These are phyloP conservation scores for Drosophila paramelanica DNA, from an alignment of 2,888 invertebrate species.

Conservation along the genomic window DNA sequence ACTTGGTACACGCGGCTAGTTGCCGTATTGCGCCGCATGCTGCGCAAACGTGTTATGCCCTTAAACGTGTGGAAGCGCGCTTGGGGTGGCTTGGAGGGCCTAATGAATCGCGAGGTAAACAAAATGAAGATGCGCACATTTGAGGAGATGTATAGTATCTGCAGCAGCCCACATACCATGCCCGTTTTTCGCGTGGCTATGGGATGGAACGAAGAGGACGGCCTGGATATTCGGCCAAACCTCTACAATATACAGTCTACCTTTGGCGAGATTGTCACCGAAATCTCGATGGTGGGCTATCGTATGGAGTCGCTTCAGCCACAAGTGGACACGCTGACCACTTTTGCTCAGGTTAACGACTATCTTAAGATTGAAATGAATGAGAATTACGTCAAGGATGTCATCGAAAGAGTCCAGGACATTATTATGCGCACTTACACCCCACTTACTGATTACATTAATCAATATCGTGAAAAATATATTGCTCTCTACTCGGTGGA, in stretches of 20 bases:
- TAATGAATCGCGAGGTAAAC: slow-evolving; percentile 88
- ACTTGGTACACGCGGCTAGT: slow-evolving; percentile 85
- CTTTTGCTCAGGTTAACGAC: slow-evolving; percentile 73
- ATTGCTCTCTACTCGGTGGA: slow-evolving; percentile 86
- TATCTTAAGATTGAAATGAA: slow-evolving; percentile 87
- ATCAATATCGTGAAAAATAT: slow-evolving; percentile 86
- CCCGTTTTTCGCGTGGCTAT: slow-evolving; percentile 88
- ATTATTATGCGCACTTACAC: slow-evolving; percentile 86
- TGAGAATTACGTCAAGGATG: slow-evolving; percentile 86
- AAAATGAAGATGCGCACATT: slow-evolving; percentile 89
- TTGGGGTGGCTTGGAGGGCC: slow-evolving; percentile 85
- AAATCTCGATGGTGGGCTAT: slow-evolving; percentile 87
- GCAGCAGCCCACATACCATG: slow-evolving; percentile 86
- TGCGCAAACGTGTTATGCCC: slow-evolving; percentile 78
- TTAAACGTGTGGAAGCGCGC: slow-evolving; percentile 77
- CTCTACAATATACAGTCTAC: slow-evolving; percentile 86
- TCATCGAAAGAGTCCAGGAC: slow-evolving; percentile 86
- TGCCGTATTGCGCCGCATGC: slow-evolving; percentile 78
- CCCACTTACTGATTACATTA: slow-evolving; percentile 87
- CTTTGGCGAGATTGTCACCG: slow-evolving; percentile 87
- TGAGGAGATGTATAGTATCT: slow-evolving; percentile 87
- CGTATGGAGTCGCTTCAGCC: slow-evolving; percentile 87
- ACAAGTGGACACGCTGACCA: slow-evolving; percentile 81
- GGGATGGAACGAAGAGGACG: slow-evolving; percentile 66
- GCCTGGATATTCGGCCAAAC: slow-evolving; percentile 87